Percentiles rank a stretch among this genome's conserved stretches.
phyloP scores from a whole-genome alignment of 2,113 vertebrate genomes.

The Chionomys nivalis region DNA sequence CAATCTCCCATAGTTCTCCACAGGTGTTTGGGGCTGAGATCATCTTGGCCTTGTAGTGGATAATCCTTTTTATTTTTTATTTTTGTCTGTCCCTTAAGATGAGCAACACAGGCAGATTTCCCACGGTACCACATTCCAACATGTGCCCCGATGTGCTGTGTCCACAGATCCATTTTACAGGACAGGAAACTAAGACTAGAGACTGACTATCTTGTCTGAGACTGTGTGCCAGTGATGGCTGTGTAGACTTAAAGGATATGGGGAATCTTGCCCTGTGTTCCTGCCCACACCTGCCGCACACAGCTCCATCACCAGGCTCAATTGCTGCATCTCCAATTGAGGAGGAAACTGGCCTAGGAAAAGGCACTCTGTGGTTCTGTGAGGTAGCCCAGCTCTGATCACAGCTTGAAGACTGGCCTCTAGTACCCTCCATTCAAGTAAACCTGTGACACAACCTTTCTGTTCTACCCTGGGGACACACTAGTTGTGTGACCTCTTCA shows the following conservation, averaged over 20 bases:
- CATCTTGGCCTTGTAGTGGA: not conserved
- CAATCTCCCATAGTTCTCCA: not conserved
- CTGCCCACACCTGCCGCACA: not conserved
- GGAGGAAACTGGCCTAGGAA: not conserved
- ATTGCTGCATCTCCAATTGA: accelerated
- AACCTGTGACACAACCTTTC: not conserved
- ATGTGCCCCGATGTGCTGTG: not conserved
- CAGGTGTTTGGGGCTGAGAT: not conserved
- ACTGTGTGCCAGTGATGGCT: not conserved
- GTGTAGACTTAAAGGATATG: not conserved
- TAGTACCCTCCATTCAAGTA: not conserved
- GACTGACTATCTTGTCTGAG: not conserved
- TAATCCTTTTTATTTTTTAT: not conserved
- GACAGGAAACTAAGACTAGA: not conserved
- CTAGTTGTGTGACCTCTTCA: not conserved
- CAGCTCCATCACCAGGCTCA: not conserved
- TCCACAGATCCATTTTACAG: not conserved
- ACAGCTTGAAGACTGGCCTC: not conserved
- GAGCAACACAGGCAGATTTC: not conserved
- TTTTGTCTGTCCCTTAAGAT: not conserved
- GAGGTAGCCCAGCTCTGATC: not conserved
- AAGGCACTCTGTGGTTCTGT: not conserved
- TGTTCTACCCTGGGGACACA: not conserved
- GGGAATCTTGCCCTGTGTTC: not conserved
- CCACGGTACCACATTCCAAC: not conserved